phyloP scores from a whole-genome alignment of 2,888 invertebrate genomes.

The Argyresthia goedartella region DNA sequence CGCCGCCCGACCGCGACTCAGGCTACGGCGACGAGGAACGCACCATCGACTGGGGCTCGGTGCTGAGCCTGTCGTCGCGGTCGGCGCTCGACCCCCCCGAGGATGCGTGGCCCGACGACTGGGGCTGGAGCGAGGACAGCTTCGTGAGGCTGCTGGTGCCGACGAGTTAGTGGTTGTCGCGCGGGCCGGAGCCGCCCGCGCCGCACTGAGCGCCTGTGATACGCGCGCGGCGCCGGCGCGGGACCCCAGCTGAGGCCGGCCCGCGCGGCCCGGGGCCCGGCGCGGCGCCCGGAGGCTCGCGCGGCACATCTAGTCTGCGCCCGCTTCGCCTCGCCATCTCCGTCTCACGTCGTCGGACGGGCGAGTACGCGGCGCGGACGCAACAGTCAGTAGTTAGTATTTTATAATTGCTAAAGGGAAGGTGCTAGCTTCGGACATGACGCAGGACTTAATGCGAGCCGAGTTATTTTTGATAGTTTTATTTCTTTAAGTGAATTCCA shows the following conservation, averaged over 20 bases:
- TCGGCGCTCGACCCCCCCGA: slow-evolving; percentile 88
- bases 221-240: slow-evolving; percentile 43
- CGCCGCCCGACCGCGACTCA: slow-evolving; percentile 76
- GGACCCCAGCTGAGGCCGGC: slow-evolving; percentile 39
- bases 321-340: too few relatives aligned
- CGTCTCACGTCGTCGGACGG: slow-evolving; percentile 19
- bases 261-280: slow-evolving; percentile 14
- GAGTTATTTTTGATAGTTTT: slow-evolving; percentile 71
- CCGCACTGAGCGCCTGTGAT: slow-evolving; percentile 16
- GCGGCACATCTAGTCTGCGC: slow-evolving; percentile 24
- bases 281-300: slow-evolving; percentile 29
- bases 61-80: slow-evolving; percentile 87
- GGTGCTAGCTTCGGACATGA: slow-evolving; percentile 71
- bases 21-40: slow-evolving; percentile 85
- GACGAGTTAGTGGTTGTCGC: slow-evolving; percentile 73
- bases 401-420: slow-evolving; percentile 67
- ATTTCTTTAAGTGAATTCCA: slow-evolving; percentile 67
- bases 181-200: slow-evolving; percentile 59
- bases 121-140: slow-evolving; percentile 76
- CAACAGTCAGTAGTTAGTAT: slow-evolving; percentile 66
- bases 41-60: slow-evolving; percentile 93
- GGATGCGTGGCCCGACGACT: slow-evolving; percentile 78
- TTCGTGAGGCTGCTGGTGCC: slow-evolving; percentile 81
- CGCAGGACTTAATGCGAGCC: slow-evolving; percentile 66
- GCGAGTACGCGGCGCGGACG: slow-evolving; percentile 27